Evolutionary conservation across 2,888 invertebrate species (phyloP).

Genomic region (Stenodema calcarata): DNA sequence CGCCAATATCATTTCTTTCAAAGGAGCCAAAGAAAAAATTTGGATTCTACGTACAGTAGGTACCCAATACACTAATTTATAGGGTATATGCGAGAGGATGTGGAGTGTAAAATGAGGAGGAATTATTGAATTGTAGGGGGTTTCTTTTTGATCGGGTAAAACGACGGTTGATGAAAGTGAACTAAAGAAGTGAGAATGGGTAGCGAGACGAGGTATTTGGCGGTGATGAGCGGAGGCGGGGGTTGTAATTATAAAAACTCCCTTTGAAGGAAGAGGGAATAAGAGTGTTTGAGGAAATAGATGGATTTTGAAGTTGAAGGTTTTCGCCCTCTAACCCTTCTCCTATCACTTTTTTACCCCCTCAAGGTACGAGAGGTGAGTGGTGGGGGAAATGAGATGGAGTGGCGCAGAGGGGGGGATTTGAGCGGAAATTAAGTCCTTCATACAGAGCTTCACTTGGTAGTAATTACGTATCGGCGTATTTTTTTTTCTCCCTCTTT

Average conservation of each 20-base stretch:
- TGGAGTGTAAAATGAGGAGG: neutral
- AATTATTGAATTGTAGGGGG: neutral
- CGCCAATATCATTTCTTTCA: no score
- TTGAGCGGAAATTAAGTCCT: constrained; percentile 25
- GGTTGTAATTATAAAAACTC: constrained; percentile 3
- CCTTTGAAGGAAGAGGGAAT: neutral
- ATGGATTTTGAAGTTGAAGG: constrained; percentile 12
- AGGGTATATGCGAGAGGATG: neutral
- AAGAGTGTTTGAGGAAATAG: constrained; percentile 23
- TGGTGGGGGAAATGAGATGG: neutral
- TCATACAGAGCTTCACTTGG: neutral
- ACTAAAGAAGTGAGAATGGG: neutral
- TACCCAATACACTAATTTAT: no score
- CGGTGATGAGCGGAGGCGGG: neutral
- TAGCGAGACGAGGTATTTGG: neutral
- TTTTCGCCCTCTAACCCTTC: neutral
- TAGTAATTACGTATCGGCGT: constrained; percentile 25
- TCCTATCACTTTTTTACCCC: neutral
- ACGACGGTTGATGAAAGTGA: neutral
- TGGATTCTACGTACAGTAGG: no score
- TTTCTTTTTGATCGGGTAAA: neutral
- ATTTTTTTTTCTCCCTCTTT: neutral
- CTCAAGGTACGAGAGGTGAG: neutral
- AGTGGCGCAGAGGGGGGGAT: neutral
- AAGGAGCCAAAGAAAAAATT: no score